These are phyloP conservation scores for Odocoileus virginianus DNA, from an alignment of 2,113 vertebrate species.

Conservation along the genomic window DNA sequence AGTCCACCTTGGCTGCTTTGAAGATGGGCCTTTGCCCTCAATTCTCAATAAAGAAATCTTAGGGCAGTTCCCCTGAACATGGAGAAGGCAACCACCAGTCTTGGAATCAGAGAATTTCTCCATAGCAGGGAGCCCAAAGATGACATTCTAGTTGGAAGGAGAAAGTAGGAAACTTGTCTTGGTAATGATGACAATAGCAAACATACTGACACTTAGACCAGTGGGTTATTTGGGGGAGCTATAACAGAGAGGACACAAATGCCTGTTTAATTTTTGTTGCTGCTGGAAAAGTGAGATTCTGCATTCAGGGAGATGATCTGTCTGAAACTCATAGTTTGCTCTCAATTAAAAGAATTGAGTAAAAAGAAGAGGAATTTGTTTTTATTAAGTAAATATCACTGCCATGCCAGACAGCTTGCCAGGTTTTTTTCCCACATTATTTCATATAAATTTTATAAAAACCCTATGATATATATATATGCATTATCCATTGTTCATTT, in stretches of 20 bases:
- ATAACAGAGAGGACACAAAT: neutral
- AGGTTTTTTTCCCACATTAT: neutral
- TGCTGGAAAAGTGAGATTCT: neutral
- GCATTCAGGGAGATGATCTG: neutral
- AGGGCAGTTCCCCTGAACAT: neutral
- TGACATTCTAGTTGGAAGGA: neutral
- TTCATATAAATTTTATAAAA: constrained; percentile 1
- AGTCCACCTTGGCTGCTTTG: neutral
- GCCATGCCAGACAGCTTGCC: neutral
- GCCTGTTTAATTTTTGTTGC: neutral
- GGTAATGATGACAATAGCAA: neutral
- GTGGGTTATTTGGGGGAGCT: neutral
- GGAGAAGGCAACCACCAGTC: neutral
- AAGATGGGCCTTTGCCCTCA: neutral
- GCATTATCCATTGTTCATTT: neutral
- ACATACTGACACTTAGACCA: neutral
- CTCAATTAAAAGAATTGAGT: neutral
- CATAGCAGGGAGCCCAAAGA: neutral
- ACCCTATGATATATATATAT: neutral
- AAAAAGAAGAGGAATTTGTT: neutral
- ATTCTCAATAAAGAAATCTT: constrained; percentile 3
- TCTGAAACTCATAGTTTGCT: neutral
- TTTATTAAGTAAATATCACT: neutral
- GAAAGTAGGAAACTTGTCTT: neutral
- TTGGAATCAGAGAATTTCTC: neutral